A percentile compares a stretch with the other conserved stretches of the same genome.
Evolutionary conservation across 2,797 vertebrate genomes (phyloP).

Genomic region (Squalus acanthias): DNA sequence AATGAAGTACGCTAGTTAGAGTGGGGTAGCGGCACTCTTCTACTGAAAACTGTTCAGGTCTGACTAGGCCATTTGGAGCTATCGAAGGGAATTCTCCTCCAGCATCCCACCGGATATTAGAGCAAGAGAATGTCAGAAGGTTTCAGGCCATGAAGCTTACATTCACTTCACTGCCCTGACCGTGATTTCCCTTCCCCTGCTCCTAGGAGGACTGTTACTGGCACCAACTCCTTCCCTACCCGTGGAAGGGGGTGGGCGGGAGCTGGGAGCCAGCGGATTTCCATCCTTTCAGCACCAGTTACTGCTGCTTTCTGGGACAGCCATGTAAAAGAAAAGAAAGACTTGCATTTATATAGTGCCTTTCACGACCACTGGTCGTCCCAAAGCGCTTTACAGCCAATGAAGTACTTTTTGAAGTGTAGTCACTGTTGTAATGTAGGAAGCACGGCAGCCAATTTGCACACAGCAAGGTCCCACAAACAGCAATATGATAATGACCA

Average conservation of each 20-base stretch:
- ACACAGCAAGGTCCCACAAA: too few species aligned
- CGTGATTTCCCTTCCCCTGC: background rate
- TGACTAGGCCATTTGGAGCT: background rate
- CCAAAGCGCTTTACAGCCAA: too few species aligned
- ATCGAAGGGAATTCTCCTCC: background rate
- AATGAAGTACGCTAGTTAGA: background rate
- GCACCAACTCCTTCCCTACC: background rate
- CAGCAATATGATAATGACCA: too few species aligned
- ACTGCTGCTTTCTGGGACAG: background rate
- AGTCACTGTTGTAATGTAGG: too few species aligned
- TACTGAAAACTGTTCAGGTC: background rate
- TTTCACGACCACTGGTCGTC: too few species aligned
- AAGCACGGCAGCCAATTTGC: too few species aligned
- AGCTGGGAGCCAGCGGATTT: background rate
- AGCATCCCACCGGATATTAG: background rate
- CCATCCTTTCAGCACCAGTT: rapidly evolving
- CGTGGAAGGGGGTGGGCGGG: conserved; percentile 29
- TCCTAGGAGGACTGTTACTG: background rate
- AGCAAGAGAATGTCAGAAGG: background rate
- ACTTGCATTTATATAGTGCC: too few species aligned
- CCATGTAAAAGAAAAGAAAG: too few species aligned
- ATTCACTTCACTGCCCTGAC: background rate
- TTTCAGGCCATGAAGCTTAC: background rate
- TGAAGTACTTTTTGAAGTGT: too few species aligned
- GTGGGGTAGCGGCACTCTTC: background rate